phyloP scores from a whole-genome alignment of 2,113 vertebrate genomes.

The Shinisaurus crocodilurus region DNA sequence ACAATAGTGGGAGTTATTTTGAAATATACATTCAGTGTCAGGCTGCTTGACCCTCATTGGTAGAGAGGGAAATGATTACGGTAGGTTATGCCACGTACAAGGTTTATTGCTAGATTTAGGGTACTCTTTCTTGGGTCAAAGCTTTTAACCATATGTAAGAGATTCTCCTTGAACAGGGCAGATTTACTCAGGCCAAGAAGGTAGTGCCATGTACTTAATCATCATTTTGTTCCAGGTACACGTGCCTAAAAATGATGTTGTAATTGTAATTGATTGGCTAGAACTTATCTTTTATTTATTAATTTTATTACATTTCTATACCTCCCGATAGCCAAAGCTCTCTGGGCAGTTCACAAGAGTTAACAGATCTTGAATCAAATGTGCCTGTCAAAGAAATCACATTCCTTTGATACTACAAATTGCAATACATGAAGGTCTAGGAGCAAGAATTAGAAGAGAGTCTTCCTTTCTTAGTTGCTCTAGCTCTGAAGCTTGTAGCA shows the following conservation, averaged over 20 bases:
- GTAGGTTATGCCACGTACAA: conserved; percentile 6
- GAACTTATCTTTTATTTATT: not conserved
- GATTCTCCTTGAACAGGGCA: conserved; percentile 49
- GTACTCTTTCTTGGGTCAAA: conserved; percentile 27
- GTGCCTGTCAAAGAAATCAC: not conserved
- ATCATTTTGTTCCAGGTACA: conserved; percentile 53
- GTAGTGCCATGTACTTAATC: conserved; percentile 40
- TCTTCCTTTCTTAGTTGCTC: not conserved
- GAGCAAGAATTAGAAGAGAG: conserved; percentile 32
- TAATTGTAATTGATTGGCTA: conserved; percentile 41
- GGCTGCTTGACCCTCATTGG: not conserved
- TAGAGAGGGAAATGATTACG: not conserved
- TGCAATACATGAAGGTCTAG: conserved; percentile 9
- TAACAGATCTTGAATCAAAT: not conserved
- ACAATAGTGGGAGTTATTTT: not conserved
- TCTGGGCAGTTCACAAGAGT: no score
- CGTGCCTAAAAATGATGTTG: conserved; percentile 41
- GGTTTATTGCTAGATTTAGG: conserved; percentile 36
- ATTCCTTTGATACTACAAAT: not conserved
- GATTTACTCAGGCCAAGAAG: conserved; percentile 27
- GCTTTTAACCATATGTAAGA: conserved; percentile 16
- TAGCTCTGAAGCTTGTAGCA: conserved; percentile 44
- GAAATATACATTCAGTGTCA: not conserved
- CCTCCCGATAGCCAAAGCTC: no score
- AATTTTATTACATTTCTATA: no score